phyloP scores from a whole-genome alignment of 2,797 vertebrate species.

The Oceanodroma leucorhoa region DNA sequence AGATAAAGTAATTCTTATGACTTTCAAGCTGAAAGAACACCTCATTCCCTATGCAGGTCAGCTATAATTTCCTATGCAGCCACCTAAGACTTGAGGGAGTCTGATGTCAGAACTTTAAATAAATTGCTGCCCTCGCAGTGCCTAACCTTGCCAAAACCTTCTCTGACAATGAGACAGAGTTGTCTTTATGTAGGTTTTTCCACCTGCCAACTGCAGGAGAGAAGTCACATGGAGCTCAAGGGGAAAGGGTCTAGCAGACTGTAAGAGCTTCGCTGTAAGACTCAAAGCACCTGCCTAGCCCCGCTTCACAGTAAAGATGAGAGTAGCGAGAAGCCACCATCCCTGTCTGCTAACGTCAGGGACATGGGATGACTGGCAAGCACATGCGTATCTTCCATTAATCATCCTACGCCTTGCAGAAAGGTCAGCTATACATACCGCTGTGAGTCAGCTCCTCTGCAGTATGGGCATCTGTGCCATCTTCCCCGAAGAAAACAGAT shows the following conservation, averaged over 20 bases:
- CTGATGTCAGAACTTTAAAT: constrained; percentile 35
- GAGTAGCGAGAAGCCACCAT: not conserved
- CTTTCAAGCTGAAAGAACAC: not conserved
- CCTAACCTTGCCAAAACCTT: not conserved
- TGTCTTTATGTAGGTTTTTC: not conserved
- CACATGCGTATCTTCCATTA: not conserved
- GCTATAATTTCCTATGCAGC: not conserved
- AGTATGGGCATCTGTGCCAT: not conserved
- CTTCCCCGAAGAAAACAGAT: not conserved
- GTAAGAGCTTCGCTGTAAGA: not conserved
- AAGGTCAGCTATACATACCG: not conserved
- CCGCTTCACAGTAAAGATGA: not conserved
- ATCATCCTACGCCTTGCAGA: not conserved
- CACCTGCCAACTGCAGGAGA: not conserved
- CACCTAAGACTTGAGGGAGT: not conserved
- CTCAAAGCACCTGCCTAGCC: not conserved
- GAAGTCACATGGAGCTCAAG: accelerated
- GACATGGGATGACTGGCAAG: not conserved
- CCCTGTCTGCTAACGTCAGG: not conserved
- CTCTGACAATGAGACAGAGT: not conserved
- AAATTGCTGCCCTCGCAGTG: not conserved
- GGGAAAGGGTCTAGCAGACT: not conserved
- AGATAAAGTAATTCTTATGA: not conserved
- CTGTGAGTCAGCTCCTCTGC: not conserved
- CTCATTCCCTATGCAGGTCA: constrained; percentile 50